Percentiles rank a stretch among this genome's conserved stretches.
Conservation (phyloP, 2,888 invertebrate genomes). For the Polydesmus complanatus region DNA sequence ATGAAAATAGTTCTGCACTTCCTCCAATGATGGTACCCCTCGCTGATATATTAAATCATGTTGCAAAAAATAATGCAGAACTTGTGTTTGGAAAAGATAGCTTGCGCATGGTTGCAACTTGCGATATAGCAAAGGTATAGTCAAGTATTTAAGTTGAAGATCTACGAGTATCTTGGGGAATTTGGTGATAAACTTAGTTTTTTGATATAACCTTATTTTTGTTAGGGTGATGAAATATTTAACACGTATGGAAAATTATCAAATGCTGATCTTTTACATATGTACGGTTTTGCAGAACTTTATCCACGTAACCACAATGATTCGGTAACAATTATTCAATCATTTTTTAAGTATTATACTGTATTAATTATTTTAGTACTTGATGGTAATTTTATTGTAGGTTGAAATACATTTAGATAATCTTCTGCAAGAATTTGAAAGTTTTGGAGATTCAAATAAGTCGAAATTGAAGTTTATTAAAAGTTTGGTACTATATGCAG, state of each 20-base stretch:
- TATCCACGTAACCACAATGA: conserved; percentile 10
- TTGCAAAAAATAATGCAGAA: conserved; percentile 14
- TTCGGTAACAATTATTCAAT: neutral
- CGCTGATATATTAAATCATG: conserved; percentile 15
- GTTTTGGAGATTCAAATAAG: neutral
- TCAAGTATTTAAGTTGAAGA: neutral
- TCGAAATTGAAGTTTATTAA: conserved; percentile 3
- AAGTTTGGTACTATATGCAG: neutral
- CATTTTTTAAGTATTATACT: neutral
- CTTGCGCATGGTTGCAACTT: conserved; percentile 6
- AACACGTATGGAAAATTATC: conserved; percentile 15
- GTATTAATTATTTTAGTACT: neutral
- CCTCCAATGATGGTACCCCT: conserved; percentile 17
- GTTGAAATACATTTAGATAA: conserved; percentile 3
- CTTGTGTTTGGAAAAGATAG: conserved; percentile 4
- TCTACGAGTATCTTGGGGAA: neutral
- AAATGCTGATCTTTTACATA: conserved; percentile 12
- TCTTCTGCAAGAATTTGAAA: conserved; percentile 1
- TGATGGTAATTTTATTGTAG: neutral
- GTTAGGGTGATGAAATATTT: conserved; percentile 13
- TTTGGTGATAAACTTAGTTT: neutral
- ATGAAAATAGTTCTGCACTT: neutral
- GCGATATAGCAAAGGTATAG: conserved; percentile 1
- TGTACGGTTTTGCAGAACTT: conserved; percentile 16
- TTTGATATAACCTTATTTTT: too few relatives aligned